These are phyloP conservation scores for Ptiloglossa arizonensis DNA, from an alignment of 1,140 invertebrate genomes.

Conservation along the genomic window DNA sequence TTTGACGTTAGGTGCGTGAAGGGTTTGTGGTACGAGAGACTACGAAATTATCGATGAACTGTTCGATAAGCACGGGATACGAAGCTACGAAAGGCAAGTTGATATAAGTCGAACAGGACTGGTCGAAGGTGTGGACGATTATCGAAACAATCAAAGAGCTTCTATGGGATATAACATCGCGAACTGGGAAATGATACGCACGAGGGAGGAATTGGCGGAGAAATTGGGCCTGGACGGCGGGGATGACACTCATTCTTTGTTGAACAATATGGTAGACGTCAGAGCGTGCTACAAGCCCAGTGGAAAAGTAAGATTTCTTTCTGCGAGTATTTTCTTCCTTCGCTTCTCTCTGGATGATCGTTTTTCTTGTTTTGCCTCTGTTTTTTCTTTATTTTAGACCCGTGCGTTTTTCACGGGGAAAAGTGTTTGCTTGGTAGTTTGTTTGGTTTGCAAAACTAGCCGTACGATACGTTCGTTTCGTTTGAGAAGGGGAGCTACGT, in stretches of 20 bases:
- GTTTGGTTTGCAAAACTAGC: neutral
- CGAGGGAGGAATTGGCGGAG: constrained; percentile 71
- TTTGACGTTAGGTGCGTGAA: constrained; percentile 4
- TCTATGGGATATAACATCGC: constrained; percentile 68
- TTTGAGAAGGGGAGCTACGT: neutral
- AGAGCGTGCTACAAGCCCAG: constrained; percentile 82
- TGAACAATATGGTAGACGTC: constrained; percentile 81
- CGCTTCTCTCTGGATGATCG: neutral
- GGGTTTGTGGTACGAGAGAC: neutral
- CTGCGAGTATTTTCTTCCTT: neutral
- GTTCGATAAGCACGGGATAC: neutral
- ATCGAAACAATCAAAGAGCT: neutral
- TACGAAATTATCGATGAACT: neutral
- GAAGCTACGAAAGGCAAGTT: neutral
- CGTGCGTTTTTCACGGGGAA: neutral
- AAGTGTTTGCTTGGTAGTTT: neutral
- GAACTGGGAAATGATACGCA: constrained; percentile 74
- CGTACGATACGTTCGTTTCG: neutral
- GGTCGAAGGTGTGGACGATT: neutral
- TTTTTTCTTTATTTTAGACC: neutral
- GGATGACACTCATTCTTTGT: constrained; percentile 74
- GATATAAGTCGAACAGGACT: neutral
- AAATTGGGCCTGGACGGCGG: constrained; percentile 71
- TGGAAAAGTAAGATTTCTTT: constrained; percentile 78
- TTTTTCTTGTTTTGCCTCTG: neutral